Evolutionary conservation across 2,797 vertebrate species (phyloP), one percentile per base, ranked within the genome.

Genomic region (Gallinago solitaria): DNA sequence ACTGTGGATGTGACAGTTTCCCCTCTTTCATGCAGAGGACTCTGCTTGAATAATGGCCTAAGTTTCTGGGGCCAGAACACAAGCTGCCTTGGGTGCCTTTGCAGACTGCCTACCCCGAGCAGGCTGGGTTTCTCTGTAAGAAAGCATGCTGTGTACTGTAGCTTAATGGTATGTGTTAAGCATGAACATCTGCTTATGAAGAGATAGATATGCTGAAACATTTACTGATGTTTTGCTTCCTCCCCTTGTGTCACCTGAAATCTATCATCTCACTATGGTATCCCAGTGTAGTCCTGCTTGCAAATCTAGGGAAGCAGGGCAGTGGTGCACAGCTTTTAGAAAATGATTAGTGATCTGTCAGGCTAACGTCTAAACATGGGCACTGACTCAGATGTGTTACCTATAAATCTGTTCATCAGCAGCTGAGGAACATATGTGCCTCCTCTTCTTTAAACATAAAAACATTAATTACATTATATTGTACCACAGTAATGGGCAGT

Each of bases 401-500:
- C 96, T 93, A 97, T 97, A 97, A 97, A 97, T 97, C 93, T 96
- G 96, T 54, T 96, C 96, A 90, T 97, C 96, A 90, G 85, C 94
- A 84, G 90, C 95, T 83, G 90, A 89, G 91, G 88, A 97, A 93
- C 97, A 97, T 97, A 97, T 97, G 97, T 96, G 95, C 95, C 76
- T 94, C 77, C 88, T 96, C 93, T 97, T 89, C 85, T 92, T 97
- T 96, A 95, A 96, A 96, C 96, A 97, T 95, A 96, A 97, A 97
- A 96, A 89, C 97, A 97, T 97, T 97, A 97, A 97, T 97, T 97
- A 97, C 75, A 39, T 92, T 96, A 81, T 87, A 96, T 94, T 93
- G 91, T 96, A 93, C 85, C 91, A 79, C 17, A 65, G 93, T 92
- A 96, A 97, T 68, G 93, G 95, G 95, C 89, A 91, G 54, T 20